Base-by-base conservation (phyloP, 2,113 vertebrate species). In the Redunca redunca region DNA sequence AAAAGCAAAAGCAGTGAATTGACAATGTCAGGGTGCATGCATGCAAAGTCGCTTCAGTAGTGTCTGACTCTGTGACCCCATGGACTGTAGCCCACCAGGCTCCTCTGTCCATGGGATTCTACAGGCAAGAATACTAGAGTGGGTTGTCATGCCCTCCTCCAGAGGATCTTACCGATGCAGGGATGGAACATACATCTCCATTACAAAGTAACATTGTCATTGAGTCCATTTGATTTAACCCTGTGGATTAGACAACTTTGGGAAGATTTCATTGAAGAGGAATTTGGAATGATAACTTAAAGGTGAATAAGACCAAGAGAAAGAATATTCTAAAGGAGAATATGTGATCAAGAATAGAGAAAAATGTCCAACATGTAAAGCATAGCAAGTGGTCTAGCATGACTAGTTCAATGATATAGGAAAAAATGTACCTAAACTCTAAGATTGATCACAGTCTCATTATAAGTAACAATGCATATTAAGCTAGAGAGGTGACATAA, bases 141-240 rank as follows among this genome's bases (percentile, higher is more conserved):
- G 67, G 67, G 19, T 23, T 40, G 67, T 40, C 19, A 23, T 12
- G 10, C 19, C 67, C n/a, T 74, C 19, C 5, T 74, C n/a, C 10
- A 40, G n/a, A 40, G 10, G 19, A 74, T 74, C 67, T 40, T 23
- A 40, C 19, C 23, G 67, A 71, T 9, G 19, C 19, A 71, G n/a
- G 10, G 10, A 40, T 40, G n/a, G 10, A 6, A 40, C 0, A 1
- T 11, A 74, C 19, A 74, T 40, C 19, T 74, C 25, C 3, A 50
- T 93, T 53, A 74, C 19, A 87, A 46, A 55, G 48, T 11, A 88
- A 30, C 8, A 43, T n/a, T 46, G 21, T 36, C 26, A 52, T 6
- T 92, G 7, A 36, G 1, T 90, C 19, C 52, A 26, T 36, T 77
- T 36, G 19, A 52, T 50, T 88, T 71, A 80, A 28, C 2, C 7